Percentiles rank a stretch among this genome's conserved stretches.
These are phyloP conservation scores for Acrobasis consociella DNA, from an alignment of 2,888 invertebrate species.

Conservation along the genomic window DNA sequence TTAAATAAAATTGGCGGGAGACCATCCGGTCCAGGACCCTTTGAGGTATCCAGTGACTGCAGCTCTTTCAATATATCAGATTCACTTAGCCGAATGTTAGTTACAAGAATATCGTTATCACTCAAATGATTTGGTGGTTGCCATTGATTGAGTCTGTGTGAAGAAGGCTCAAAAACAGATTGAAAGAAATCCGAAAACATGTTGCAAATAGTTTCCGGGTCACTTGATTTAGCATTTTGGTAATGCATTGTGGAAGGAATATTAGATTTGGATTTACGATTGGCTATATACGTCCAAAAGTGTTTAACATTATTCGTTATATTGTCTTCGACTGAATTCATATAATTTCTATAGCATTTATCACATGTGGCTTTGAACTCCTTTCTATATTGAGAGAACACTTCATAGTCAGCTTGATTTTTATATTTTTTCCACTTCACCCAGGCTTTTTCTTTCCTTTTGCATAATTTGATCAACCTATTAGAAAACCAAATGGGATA, in stretches of 20 bases:
- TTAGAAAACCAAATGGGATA: conserved; percentile 1
- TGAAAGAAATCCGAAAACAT: background rate
- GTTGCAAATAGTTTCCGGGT: background rate
- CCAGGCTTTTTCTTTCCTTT: conserved; percentile 1
- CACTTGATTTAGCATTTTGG: background rate
- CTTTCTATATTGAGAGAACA: background rate
- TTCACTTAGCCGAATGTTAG: background rate
- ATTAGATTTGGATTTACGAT: background rate
- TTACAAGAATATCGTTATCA: background rate
- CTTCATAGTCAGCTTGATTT: conserved; percentile 2
- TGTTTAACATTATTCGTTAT: background rate
- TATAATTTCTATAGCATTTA: background rate
- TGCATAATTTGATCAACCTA: background rate
- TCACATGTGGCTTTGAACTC: background rate
- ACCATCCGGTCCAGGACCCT: conserved; percentile 1
- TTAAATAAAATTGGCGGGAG: background rate
- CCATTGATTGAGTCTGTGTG: background rate
- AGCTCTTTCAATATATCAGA: background rate
- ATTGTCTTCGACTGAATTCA: background rate
- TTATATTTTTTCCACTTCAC: background rate
- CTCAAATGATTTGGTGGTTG: background rate
- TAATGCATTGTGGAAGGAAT: background rate
- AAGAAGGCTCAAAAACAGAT: background rate
- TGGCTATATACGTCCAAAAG: background rate
- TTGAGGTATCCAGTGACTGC: background rate